Evolutionary conservation across 1,140 invertebrate species (phyloP).

Genomic region (Zaprionus taronus): DNA sequence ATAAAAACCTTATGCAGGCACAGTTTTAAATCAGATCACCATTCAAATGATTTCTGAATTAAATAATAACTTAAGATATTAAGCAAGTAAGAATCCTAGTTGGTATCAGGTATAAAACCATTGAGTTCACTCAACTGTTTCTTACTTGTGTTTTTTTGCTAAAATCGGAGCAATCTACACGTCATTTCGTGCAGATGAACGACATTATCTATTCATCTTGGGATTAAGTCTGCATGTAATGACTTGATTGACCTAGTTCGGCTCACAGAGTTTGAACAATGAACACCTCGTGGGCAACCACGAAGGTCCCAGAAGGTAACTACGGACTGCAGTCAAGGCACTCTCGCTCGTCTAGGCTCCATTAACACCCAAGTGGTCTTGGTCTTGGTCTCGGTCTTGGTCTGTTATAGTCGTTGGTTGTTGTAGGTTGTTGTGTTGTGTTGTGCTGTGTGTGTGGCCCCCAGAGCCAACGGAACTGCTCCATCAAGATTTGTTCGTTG

Average conservation of each 20-base stretch:
- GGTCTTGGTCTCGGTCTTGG: not conserved
- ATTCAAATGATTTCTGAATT: too few relatives aligned
- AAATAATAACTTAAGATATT: too few relatives aligned
- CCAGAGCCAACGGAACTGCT: conserved; percentile 31
- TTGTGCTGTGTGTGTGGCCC: conserved; percentile 33
- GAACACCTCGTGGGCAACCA: conserved; percentile 71
- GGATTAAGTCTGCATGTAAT: conserved; percentile 17
- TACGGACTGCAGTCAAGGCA: not conserved
- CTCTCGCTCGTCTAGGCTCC: conserved; percentile 19
- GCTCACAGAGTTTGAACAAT: conserved; percentile 65
- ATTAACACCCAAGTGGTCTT: conserved; percentile 56
- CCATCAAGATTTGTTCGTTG: conserved; percentile 32
- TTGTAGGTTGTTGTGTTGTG: conserved; percentile 14
- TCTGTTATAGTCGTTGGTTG: not conserved
- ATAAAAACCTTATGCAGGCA: too few relatives aligned
- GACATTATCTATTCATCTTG: conserved; percentile 13
- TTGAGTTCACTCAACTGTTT: too few relatives aligned
- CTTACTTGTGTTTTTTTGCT: conserved; percentile 15
- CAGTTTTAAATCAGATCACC: too few relatives aligned
- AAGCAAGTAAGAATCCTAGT: too few relatives aligned
- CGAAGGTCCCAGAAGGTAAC: conserved; percentile 13
- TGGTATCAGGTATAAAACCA: too few relatives aligned
- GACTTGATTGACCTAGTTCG: conserved; percentile 70
- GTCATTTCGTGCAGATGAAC: not conserved
- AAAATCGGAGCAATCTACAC: not conserved